phyloP scores from a whole-genome alignment of 2,113 vertebrate species.

The Cochlearius cochlearius region DNA sequence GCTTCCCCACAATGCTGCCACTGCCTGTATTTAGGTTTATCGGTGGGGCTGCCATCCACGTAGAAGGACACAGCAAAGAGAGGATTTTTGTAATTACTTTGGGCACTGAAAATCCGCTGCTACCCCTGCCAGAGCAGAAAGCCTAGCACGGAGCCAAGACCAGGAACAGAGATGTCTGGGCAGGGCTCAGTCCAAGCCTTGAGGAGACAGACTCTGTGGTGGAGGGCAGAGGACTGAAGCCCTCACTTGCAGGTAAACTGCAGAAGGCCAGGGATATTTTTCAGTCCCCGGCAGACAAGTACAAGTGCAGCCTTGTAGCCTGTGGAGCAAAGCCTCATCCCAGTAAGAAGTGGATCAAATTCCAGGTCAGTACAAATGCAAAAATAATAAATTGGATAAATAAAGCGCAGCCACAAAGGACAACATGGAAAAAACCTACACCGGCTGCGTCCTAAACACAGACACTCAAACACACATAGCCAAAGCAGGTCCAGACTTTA shows the following conservation, averaged over 20 bases:
- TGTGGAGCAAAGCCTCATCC: neutral
- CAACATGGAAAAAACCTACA: constrained; percentile 35
- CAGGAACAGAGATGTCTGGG: neutral
- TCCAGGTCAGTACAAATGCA: constrained; percentile 23
- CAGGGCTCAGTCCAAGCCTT: neutral
- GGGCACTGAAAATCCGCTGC: neutral
- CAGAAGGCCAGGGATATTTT: neutral
- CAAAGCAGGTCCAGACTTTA: neutral
- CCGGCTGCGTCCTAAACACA: neutral
- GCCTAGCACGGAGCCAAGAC: neutral
- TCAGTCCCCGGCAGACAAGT: neutral
- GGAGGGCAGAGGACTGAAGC: neutral
- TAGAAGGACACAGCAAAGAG: neutral
- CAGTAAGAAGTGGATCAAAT: neutral
- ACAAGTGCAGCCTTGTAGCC: neutral
- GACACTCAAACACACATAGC: neutral
- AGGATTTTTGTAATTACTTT: neutral
- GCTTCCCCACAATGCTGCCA: neutral
- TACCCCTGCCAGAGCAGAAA: neutral
- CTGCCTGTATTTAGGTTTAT: neutral
- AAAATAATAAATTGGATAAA: constrained; percentile 35
- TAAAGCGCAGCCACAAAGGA: constrained; percentile 12
- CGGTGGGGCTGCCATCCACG: neutral
- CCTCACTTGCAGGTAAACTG: neutral
- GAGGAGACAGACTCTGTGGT: neutral